phyloP scores from a whole-genome alignment of 2,888 invertebrate genomes.

The Mongoloraphidia duomilia region DNA sequence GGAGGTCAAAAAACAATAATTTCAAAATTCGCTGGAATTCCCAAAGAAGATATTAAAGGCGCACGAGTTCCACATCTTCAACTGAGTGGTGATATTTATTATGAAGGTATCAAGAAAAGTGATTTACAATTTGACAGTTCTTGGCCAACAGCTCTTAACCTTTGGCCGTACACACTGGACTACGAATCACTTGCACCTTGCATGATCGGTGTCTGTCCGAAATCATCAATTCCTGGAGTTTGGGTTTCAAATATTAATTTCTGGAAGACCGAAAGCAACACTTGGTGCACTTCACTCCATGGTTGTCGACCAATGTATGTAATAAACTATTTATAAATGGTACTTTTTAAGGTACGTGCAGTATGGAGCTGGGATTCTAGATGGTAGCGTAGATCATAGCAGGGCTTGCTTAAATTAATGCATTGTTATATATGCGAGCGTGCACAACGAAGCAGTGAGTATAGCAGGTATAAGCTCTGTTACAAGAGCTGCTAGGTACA shows the following conservation, averaged over 20 bases:
- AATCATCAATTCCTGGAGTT: conserved; percentile 37
- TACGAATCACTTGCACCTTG: conserved; percentile 42
- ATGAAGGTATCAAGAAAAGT: conserved; percentile 35
- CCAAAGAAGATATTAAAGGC: conserved; percentile 22
- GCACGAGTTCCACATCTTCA: conserved; percentile 41
- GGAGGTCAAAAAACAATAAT: conserved; percentile 24
- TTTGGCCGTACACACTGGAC: conserved; percentile 58
- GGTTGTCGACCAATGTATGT: too few species aligned
- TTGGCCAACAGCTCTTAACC: conserved; percentile 39
- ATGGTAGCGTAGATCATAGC: too few species aligned
- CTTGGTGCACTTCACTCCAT: too few species aligned
- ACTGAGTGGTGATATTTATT: conserved; percentile 40
- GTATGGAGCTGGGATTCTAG: too few species aligned
- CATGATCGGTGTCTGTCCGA: conserved; percentile 39
- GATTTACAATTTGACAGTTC: conserved; percentile 45
- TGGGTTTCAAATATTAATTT: conserved; percentile 54
- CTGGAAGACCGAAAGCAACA: conserved; percentile 21
- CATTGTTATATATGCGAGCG: too few species aligned
- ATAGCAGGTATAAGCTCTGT: too few species aligned
- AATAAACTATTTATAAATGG: too few species aligned
- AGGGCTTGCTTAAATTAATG: too few species aligned
- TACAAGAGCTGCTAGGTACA: too few species aligned
- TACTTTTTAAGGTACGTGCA: too few species aligned
- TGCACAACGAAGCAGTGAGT: too few species aligned
- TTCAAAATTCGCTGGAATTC: conserved; percentile 25